phyloP scores from a whole-genome alignment of 2,797 vertebrate genomes.

The Hemitrygon akajei region DNA sequence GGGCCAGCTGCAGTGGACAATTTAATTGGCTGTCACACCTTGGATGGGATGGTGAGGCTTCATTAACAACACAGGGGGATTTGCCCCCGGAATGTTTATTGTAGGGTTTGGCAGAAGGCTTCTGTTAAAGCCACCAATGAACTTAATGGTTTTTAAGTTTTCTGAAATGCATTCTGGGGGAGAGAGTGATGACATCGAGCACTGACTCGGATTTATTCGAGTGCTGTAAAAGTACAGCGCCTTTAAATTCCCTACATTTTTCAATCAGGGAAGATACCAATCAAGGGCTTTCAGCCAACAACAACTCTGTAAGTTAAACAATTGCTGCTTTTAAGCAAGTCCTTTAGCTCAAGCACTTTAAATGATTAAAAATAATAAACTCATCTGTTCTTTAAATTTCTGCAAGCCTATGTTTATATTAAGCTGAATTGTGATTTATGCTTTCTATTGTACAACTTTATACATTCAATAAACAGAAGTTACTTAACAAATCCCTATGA shows the following conservation, averaged over 20 bases:
- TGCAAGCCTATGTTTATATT: constrained; percentile 19
- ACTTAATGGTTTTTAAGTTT: too few relatives aligned
- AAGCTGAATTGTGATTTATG: neutral
- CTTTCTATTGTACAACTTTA: neutral
- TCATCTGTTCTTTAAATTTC: neutral
- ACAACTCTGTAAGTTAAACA: constrained; percentile 1
- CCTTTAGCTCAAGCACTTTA: neutral
- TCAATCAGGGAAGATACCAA: neutral
- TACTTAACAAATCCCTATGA: constrained; percentile 8
- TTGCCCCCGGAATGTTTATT: too few relatives aligned
- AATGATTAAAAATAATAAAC: constrained; percentile 32
- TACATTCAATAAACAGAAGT: constrained; percentile 23
- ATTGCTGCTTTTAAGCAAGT: constrained; percentile 15
- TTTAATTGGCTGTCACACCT: too few relatives aligned
- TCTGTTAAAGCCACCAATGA: too few relatives aligned
- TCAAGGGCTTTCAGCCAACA: constrained; percentile 19
- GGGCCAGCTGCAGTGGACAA: too few relatives aligned
- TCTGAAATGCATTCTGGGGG: too few relatives aligned
- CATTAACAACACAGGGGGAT: too few relatives aligned
- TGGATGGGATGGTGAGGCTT: too few relatives aligned
- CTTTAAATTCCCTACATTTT: neutral
- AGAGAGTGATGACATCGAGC: neutral
- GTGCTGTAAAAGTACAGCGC: neutral
- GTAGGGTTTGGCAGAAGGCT: too few relatives aligned
- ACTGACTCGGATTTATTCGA: neutral